Conservation (phyloP, 1,140 invertebrate genomes). For the Atta cephalotes region DNA sequence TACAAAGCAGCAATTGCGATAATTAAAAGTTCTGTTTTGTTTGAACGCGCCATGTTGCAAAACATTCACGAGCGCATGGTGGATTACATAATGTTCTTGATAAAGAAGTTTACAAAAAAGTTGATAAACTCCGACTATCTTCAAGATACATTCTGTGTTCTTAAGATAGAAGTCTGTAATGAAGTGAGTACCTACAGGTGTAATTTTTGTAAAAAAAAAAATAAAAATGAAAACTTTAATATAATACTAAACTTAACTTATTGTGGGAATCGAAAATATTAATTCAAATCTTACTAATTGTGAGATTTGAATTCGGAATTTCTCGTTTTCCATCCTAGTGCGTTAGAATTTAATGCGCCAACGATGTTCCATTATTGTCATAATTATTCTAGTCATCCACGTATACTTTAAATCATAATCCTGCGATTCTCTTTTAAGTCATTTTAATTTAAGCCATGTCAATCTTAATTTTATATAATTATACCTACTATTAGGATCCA, state of each 20-base stretch:
- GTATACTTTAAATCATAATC: no score
- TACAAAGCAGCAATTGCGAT: background rate
- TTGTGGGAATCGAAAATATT: no score
- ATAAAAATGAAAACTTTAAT: background rate
- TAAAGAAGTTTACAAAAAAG: slow-evolving; percentile 26
- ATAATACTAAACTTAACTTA: no score
- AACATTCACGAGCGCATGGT: background rate
- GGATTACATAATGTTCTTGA: slow-evolving; percentile 22
- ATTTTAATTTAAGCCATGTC: background rate
- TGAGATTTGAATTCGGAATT: no score
- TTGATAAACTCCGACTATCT: slow-evolving; percentile 9
- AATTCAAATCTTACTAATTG: no score
- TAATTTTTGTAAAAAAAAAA: background rate
- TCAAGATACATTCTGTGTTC: background rate
- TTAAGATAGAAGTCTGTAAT: slow-evolving; percentile 2
- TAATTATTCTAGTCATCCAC: no score
- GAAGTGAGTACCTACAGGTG: background rate
- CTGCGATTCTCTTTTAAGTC: no score
- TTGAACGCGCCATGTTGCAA: slow-evolving; percentile 1
- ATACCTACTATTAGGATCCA: background rate
- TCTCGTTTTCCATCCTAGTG: no score
- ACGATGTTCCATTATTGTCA: no score
- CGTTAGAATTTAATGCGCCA: no score
- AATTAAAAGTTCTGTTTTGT: slow-evolving; percentile 24
- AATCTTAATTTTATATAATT: background rate